phyloP scores from a whole-genome alignment of 2,888 invertebrate species.

The Acrobasis repandana region DNA sequence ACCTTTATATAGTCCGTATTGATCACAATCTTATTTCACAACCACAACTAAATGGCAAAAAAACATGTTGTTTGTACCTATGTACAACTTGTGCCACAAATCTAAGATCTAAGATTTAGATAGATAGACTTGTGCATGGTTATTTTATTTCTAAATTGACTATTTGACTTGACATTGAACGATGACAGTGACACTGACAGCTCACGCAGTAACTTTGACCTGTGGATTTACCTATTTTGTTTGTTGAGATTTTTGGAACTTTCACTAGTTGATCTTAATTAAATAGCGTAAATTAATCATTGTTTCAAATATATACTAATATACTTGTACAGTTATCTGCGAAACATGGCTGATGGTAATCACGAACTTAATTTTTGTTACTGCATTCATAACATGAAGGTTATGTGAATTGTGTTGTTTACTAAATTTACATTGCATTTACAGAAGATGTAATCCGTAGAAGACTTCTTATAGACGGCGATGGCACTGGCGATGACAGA shows the following conservation, averaged over 20 bases:
- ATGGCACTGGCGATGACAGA: conserved; percentile 98
- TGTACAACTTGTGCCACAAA: too few relatives aligned
- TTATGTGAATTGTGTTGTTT: not conserved
- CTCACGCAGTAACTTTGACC: not conserved
- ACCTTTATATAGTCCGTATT: too few relatives aligned
- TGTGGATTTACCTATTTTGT: not conserved
- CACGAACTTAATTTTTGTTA: conserved; percentile 2
- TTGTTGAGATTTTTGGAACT: too few relatives aligned
- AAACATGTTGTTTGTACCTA: too few relatives aligned
- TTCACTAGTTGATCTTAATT: too few relatives aligned
- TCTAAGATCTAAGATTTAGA: too few relatives aligned
- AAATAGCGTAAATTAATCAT: too few relatives aligned
- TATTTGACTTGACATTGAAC: not conserved
- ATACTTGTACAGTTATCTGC: not conserved
- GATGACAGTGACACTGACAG: not conserved
- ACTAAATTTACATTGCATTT: conserved; percentile 32
- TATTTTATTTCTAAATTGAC: too few relatives aligned
- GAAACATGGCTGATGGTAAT: conserved; percentile 50
- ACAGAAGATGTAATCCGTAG: conserved; percentile 96
- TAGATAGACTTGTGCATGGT: too few relatives aligned
- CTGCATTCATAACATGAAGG: not conserved
- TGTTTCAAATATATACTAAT: too few relatives aligned
- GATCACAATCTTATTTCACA: too few relatives aligned
- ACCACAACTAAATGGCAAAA: too few relatives aligned
- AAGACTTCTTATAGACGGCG: conserved; percentile 96